phyloP scores from a whole-genome alignment of 2,113 vertebrate species.

The Myocastor coypus region DNA sequence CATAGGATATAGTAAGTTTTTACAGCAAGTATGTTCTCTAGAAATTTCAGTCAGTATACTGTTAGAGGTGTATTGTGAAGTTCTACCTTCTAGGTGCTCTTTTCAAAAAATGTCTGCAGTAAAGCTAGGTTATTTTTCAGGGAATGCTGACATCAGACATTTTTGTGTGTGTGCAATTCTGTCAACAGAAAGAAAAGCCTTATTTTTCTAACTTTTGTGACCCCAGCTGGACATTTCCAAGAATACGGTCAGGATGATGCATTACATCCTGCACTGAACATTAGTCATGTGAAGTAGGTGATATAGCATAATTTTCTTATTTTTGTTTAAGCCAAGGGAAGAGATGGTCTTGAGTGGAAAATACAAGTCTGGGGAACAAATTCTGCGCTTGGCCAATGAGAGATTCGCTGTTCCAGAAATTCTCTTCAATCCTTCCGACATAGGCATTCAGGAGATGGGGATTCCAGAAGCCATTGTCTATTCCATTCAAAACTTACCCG shows the following conservation, averaged over 20 bases:
- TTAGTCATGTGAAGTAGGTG: constrained; percentile 1
- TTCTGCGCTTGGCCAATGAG: constrained; percentile 95
- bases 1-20: neutral
- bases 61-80: neutral
- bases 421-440: constrained; percentile 97
- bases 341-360: constrained; percentile 98
- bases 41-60: neutral
- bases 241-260: neutral
- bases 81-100: neutral
- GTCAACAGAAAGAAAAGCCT: neutral
- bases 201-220: constrained; percentile 47
- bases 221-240: neutral
- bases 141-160: neutral
- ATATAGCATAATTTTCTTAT: constrained; percentile 56
- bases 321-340: constrained; percentile 92
- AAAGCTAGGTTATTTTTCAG: neutral
- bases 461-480: constrained; percentile 96
- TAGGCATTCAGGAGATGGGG: constrained; percentile 99
- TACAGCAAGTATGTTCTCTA: neutral
- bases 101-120: constrained; percentile 37
- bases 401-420: constrained; percentile 99
- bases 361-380: constrained; percentile 98
- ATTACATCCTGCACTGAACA: neutral
- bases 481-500: constrained; percentile 95
- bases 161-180: neutral